Evolutionary conservation across 1,140 invertebrate genomes (phyloP).

Genomic region (Euglossa dilemma): DNA sequence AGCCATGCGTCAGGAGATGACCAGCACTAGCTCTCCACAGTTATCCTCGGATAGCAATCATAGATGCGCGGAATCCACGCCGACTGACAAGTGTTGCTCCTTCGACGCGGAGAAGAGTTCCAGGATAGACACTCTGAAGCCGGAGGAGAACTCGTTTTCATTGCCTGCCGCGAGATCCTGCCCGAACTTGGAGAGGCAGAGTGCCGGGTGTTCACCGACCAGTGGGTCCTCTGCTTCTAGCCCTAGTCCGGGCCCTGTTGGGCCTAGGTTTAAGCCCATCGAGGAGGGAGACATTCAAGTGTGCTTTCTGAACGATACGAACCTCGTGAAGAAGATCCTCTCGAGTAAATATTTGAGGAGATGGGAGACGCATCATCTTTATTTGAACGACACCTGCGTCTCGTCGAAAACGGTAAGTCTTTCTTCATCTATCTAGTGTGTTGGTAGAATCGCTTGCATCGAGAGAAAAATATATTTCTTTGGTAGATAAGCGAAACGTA

Average conservation of each 20-base stretch:
- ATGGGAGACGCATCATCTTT: slow-evolving; percentile 91
- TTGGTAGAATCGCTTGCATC: neutral
- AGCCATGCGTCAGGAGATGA: slow-evolving; percentile 78
- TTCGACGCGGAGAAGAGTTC: slow-evolving; percentile 72
- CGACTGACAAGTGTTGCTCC: slow-evolving; percentile 79
- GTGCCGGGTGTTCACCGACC: slow-evolving; percentile 73
- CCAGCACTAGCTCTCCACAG: slow-evolving; percentile 79
- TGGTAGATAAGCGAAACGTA: too few species aligned
- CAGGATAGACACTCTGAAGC: slow-evolving; percentile 77
- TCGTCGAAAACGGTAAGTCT: slow-evolving; percentile 89
- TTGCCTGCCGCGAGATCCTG: slow-evolving; percentile 82
- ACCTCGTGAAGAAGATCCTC: slow-evolving; percentile 91
- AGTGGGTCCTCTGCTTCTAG: slow-evolving; percentile 78
- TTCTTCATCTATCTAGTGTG: neutral
- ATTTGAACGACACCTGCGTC: slow-evolving; percentile 87
- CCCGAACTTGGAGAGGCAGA: slow-evolving; percentile 79
- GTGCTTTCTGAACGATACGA: slow-evolving; percentile 90
- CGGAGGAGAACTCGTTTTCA: slow-evolving; percentile 79
- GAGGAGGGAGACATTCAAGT: slow-evolving; percentile 90
- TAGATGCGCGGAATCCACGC: slow-evolving; percentile 72
- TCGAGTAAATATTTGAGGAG: slow-evolving; percentile 90
- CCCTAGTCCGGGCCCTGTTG: slow-evolving; percentile 82
- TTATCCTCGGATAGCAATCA: slow-evolving; percentile 68
- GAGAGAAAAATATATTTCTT: too few species aligned
- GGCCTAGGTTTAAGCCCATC: slow-evolving; percentile 89